Evolutionary conservation across 2,113 vertebrate genomes (phyloP), one percentile per base, ranked within the genome.

Genomic region (Tragelaphus scriptus): DNA sequence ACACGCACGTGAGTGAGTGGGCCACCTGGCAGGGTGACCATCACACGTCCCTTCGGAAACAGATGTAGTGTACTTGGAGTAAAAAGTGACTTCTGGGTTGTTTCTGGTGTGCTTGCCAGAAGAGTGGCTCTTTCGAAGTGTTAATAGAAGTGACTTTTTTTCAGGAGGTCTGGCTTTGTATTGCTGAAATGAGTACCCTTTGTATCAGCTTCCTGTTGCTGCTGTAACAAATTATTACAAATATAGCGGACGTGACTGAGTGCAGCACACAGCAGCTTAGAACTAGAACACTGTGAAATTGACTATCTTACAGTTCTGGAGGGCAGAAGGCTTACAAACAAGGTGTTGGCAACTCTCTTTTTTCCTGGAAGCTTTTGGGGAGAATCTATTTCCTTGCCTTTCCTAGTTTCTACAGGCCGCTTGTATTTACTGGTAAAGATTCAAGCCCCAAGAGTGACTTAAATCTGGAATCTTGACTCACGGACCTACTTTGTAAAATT

Each of bases 1-100:
- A 0, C 99, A 99, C 0, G 99, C 99, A 61, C 99, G 99, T 99
- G 93, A 99, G 99, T 99, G 93, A 99, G 99, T 99, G 32, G 49
- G 56, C 55, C 1, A 0, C 0, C 5, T 2, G 0, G 1, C 7
- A 0, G 0, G 1, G 17, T 10, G 7, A 1, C 17, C 0, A 4
- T 49, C 89, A 13, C 5, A 26, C 5, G 12, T 5, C 28, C 49
- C 63, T 15, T 7, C 0, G 26, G 84, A 49, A 71, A 13, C 12
- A 49, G 21, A 9, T 4, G 30, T 40, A 2, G 0, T 47, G 56
- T 21, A 3, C 77, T 32, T 23, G 14, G 16, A 36, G 49, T 58
- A 14, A 4, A 3, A 25, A 26, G 61, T 7, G 21, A 2, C 25
- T 91, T 26, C 58, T 12, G 61, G 44, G 15, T n/a, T 16, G 14